Evolutionary conservation across 1,140 invertebrate genomes (phyloP), one percentile per base, ranked within the genome.

Genomic region (Protaetia brevitarsis): DNA sequence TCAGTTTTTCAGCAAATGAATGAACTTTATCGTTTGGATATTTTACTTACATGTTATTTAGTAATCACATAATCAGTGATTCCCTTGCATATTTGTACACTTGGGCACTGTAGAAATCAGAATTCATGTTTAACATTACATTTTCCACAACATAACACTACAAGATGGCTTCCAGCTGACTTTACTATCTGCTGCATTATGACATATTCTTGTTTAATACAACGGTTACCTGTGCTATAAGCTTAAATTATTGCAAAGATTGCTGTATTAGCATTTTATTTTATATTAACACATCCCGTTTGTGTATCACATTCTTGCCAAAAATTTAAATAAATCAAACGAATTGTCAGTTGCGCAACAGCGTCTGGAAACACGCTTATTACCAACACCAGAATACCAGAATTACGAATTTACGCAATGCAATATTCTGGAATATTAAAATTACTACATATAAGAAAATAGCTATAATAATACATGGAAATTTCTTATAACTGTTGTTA

Each of bases 121-220:
- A 72, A 73, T 73, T 70, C 74, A 74, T 76, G 68, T 74, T 74
- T 75, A n/a, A 72, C 69, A 67, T 74, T 73, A 19, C 13, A 64
- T n/a, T 16, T 23, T 56, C 27, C 63, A 41, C 67, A 45, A 71
- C 30, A 61, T 70, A 66, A 69, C 69, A 45, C 68, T 71, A 76
- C 74, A 76, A 76, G 69, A 76, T 76, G 74, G 74, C 74, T 66
- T 68, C 72, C 73, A 74, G 72, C 70, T 75, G 74, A 75, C n/a
- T 72, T 68, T 64, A 69, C 34, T 64, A 23, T 63, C 41, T 51
- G 5, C 41, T 37, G 34, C 34, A 51, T 51, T 51, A 16, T 51
- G n/a, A 23, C 26, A 23, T 10, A 23, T 51, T 51, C 19, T 51
- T 51, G 6, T 13, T 23, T 51, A 23, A 23, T 51, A 51, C 11